A percentile compares a stretch with the other conserved stretches of the same genome.
Evolutionary conservation across 2,113 vertebrate genomes (phyloP).

Genomic region (Stegostoma tigrinum): DNA sequence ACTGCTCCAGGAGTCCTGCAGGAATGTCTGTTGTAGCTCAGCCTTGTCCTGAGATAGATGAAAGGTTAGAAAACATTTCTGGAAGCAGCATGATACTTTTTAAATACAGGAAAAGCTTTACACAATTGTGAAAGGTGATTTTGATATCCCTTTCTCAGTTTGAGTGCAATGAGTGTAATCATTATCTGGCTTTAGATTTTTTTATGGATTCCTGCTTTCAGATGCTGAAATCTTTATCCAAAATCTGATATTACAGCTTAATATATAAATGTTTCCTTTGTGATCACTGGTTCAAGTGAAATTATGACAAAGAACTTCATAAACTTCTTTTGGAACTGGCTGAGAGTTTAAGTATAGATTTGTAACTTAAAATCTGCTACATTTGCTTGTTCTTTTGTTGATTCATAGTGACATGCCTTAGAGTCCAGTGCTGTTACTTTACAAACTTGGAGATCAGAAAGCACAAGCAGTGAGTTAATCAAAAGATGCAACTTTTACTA

Average conservation of each 20-base stretch:
- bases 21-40: neutral
- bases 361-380: neutral
- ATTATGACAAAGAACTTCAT: neutral
- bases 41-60: neutral
- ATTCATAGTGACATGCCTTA: neutral
- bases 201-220: too few species aligned
- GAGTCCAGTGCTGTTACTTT: neutral
- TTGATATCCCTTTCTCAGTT: too few species aligned
- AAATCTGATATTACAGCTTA: neutral
- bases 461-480: neutral
- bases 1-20: neutral
- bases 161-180: neutral
- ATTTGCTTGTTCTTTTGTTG: neutral
- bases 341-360: neutral
- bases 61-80: neutral
- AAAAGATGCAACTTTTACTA: neutral
- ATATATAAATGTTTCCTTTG: neutral
- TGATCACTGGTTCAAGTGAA: neutral
- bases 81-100: neutral
- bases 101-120: neutral
- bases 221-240: too few species aligned
- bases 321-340: neutral
- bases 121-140: too few species aligned
- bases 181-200: neutral
- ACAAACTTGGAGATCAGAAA: neutral